These are phyloP conservation scores for Bos taurus DNA, from an alignment of 2,113 vertebrate genomes.

Conservation along the genomic window DNA sequence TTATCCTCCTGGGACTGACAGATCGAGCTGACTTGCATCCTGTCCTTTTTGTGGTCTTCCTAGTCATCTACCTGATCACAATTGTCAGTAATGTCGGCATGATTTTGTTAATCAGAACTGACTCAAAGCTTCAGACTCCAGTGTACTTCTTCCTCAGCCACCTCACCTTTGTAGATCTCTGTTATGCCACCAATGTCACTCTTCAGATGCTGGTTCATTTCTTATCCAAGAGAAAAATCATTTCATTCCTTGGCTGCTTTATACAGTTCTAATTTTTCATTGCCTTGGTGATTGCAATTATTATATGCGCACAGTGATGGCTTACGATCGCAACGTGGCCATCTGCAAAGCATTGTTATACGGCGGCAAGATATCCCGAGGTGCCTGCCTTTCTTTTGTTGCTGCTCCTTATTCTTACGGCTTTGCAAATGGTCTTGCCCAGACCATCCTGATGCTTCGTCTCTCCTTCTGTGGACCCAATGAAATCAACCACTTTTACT, in stretches of 20 bases:
- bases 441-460: slow-evolving; percentile 59
- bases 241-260: slow-evolving; percentile 76
- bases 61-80: not conserved
- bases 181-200: slow-evolving; percentile 76
- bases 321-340: slow-evolving; percentile 80
- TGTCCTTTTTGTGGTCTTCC: not conserved
- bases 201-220: slow-evolving; percentile 78
- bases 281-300: slow-evolving; percentile 76
- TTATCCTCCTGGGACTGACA: slow-evolving; percentile 60
- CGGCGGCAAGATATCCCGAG: slow-evolving; percentile 72
- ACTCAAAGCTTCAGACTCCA: not conserved
- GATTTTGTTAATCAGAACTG: not conserved
- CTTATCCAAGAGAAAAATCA: slow-evolving; percentile 63
- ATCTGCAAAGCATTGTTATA: slow-evolving; percentile 81
- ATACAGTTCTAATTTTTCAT: slow-evolving; percentile 75
- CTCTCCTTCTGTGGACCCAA: slow-evolving; percentile 78
- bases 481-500: slow-evolving; percentile 76
- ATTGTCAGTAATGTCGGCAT: fast-evolving
- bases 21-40: slow-evolving; percentile 7
- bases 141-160: not conserved
- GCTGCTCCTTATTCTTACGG: slow-evolving; percentile 58
- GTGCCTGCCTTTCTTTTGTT: slow-evolving; percentile 42
- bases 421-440: slow-evolving; percentile 54
- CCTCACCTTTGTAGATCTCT: not conserved
- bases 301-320: slow-evolving; percentile 80